Conservation (phyloP, 2,888 invertebrate genomes). For the Lycaena phlaeas region DNA sequence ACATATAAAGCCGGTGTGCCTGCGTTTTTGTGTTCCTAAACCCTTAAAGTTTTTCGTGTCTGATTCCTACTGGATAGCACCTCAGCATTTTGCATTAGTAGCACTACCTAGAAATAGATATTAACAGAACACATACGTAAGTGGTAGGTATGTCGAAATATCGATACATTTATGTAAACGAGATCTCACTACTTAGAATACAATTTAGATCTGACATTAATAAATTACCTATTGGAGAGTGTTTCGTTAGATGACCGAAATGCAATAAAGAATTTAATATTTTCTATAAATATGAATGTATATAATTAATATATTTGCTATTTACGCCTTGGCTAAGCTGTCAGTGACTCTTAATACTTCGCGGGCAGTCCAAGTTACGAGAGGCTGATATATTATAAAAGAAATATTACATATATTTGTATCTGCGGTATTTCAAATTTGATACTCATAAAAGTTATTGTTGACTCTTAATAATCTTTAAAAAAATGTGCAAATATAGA, state of each 20-base stretch:
- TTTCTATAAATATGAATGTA: too few species aligned
- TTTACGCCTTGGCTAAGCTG: background rate
- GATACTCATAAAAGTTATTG: background rate
- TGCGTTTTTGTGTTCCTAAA: conserved; percentile 7
- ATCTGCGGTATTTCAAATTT: background rate
- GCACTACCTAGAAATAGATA: background rate
- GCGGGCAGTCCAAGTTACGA: background rate
- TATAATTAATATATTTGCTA: background rate
- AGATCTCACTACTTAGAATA: conserved; percentile 16
- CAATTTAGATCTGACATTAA: conserved; percentile 17
- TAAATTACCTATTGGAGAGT: conserved; percentile 5
- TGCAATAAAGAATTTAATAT: too few species aligned
- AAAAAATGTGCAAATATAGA: background rate
- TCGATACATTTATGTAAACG: background rate
- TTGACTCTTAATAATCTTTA: background rate
- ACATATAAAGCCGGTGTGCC: conserved; percentile 11
- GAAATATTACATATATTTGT: background rate
- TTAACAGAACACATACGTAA: conserved; percentile 1
- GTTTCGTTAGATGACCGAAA: background rate
- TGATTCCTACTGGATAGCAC: conserved; percentile 1
- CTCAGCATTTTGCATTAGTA: conserved; percentile 6
- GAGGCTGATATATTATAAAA: conserved; percentile 1
- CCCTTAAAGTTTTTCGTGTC: conserved; percentile 2
- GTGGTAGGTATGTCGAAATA: background rate
- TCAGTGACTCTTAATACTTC: background rate